Base-by-base conservation (phyloP, 2,113 vertebrate species). In the Tychaedon coryphoeus region DNA sequence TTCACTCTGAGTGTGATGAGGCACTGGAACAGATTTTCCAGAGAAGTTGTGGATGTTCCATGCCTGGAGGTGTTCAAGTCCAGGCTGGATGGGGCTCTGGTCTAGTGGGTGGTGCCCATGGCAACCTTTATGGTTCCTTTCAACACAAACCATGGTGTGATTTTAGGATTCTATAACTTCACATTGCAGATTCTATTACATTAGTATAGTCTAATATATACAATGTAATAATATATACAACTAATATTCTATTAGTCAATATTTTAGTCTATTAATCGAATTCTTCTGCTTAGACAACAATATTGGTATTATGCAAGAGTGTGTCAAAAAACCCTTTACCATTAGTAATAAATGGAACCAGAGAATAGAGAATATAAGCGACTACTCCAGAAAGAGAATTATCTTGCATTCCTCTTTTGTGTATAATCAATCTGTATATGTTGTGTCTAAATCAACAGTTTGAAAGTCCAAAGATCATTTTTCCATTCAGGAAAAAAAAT, bases 261-360 rank as follows among this genome's bases (percentile, higher is more conserved):
- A 48, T 47, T 78, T 64, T 28, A 57, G 13, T 36, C 26, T 60
- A 23, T 75, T 66, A 54, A n/a, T 22, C 22, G 56, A 70, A 82
- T 76, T 78, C 5, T 56, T 88, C 29, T 28, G 33, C 13, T 70
- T 53, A 45, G 47, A 56, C 20, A 76, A 53, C 18, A 2, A 1
- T n/a, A 80, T 8, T 50, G 36, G 10, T 23, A 79, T 31, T 4
- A 51, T 2, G 1, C 5, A 76, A 58, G 81, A 69, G 5, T n/a
- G 1, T 43, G 51, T 7, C 12, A n/a, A 54, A 60, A 47, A 70
- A 9, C 0, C 7, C 4, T 62, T 54, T 56, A 19, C 3, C 3
- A 8, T 42, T 54, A 50, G 8, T 72, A 19, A 71, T 36, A 83
- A 83, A 43, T 38, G 8, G 9, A 72, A 20, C 5, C 29, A 83